A percentile compares a stretch with the other conserved stretches of the same genome.
These are phyloP conservation scores for Triops cancriformis DNA, from an alignment of 1,140 invertebrate genomes.

Conservation along the genomic window DNA sequence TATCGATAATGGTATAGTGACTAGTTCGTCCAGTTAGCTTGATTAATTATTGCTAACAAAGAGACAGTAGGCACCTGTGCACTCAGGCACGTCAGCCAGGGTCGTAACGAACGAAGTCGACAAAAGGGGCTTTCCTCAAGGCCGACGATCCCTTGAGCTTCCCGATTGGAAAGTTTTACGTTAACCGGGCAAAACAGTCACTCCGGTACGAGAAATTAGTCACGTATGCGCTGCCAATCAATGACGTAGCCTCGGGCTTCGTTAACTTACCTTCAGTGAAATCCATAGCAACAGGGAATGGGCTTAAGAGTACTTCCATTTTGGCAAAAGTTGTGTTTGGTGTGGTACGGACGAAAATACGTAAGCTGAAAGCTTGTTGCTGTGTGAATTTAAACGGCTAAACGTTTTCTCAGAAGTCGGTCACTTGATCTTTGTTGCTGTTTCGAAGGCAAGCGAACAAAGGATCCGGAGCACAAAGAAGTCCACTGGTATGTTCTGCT, in stretches of 20 bases:
- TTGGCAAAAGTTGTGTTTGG: neutral
- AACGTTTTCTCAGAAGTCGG: neutral
- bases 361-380: neutral
- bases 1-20: too few relatives aligned
- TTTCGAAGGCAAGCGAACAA: neutral
- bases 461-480: neutral
- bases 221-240: neutral
- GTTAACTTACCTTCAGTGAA: conserved; percentile 18
- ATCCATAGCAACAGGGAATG: conserved; percentile 9
- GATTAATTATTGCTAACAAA: neutral
- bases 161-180: neutral
- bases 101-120: neutral
- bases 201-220: neutral
- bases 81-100: neutral
- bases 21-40: too few relatives aligned
- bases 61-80: neutral
- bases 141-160: neutral
- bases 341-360: neutral
- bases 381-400: too few relatives aligned
- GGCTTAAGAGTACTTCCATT: conserved; percentile 9
- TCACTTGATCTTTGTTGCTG: neutral
- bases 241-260: neutral
- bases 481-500: neutral
- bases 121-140: conserved; percentile 5
- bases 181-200: neutral